Conservation (phyloP, 2,113 vertebrate species). For the Macaca mulatta region DNA sequence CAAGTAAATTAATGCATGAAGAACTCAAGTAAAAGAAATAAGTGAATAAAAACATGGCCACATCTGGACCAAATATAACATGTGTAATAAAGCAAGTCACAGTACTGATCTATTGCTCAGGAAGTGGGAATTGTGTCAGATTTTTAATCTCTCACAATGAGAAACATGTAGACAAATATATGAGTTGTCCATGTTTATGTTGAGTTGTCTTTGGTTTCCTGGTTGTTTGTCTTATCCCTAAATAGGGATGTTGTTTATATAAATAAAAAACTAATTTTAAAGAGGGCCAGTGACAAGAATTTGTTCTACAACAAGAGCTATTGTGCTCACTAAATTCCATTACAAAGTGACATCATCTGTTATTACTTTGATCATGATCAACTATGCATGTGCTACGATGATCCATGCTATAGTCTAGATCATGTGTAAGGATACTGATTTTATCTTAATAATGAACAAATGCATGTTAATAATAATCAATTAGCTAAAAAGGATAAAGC, state of each 20-base stretch:
- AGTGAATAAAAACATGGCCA: not conserved
- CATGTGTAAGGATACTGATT: not conserved
- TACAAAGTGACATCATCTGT: not conserved
- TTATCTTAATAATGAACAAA: not conserved
- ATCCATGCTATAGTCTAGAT: not conserved
- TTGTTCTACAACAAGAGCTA: not conserved
- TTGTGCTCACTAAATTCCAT: not conserved
- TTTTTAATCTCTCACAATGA: not conserved
- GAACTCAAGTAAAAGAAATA: not conserved
- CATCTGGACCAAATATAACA: no score
- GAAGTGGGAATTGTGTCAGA: not conserved
- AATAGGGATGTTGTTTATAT: not conserved
- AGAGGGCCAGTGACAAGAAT: not conserved
- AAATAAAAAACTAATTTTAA: not conserved
- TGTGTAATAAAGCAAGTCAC: not conserved
- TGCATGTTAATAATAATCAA: not conserved
- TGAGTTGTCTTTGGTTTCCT: not conserved
- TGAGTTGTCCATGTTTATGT: not conserved
- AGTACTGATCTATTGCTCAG: not conserved
- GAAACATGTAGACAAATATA: not conserved
- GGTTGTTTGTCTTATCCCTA: not conserved
- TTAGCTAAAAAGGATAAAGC: not conserved
- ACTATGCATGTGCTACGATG: accelerated
- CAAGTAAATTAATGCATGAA: not conserved
- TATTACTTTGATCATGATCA: not conserved